Percentiles rank a stretch among this genome's conserved stretches.
Conservation (phyloP, 92 coral and sea anemone genomes). For the Bergia sp. region DNA sequence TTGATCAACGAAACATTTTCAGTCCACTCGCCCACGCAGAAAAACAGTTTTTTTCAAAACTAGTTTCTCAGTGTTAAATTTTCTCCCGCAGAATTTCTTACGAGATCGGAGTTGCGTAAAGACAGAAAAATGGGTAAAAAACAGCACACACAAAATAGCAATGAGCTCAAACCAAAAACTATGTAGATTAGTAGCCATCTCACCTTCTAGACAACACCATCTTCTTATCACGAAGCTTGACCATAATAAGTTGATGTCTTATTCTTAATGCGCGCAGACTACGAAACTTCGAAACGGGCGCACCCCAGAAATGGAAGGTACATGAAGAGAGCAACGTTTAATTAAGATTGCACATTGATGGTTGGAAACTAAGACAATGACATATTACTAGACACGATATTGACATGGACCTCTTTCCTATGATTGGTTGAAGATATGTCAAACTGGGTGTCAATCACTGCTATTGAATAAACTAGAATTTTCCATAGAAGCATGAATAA, state of each 20-base stretch:
- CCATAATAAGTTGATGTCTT: neutral
- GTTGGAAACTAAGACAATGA: neutral
- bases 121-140: no score
- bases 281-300: neutral
- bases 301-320: neutral
- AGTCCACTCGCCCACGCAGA: no score
- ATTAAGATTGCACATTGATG: neutral
- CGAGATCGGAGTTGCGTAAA: no score
- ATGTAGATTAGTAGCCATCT: no score
- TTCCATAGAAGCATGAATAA: neutral
- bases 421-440: neutral
- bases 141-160: no score
- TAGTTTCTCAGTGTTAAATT: no score
- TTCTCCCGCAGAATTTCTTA: no score
- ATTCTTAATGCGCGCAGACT: neutral
- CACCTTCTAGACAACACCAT: neutral
- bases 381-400: neutral
- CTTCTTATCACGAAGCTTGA: neutral
- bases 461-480: neutral
- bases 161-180: no score
- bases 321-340: neutral
- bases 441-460: neutral
- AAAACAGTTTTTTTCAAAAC: no score
- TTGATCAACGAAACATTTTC: no score
- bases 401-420: neutral